phyloP scores from a whole-genome alignment of 2,113 vertebrate genomes.

The Nicator chloris region DNA sequence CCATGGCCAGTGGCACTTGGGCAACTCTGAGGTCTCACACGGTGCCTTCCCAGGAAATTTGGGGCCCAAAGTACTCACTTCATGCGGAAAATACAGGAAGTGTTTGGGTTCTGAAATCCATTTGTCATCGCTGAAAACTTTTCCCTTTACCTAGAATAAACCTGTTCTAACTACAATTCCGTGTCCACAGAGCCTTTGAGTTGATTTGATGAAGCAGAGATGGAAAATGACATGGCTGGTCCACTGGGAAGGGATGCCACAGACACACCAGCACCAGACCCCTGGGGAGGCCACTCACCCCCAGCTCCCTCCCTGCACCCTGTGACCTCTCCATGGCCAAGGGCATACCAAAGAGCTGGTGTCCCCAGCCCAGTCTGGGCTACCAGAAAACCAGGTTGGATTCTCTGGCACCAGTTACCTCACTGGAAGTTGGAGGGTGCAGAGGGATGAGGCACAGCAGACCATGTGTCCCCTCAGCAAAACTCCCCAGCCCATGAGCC shows the following conservation, averaged over 20 bases:
- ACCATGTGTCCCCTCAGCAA: accelerated
- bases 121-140: not conserved
- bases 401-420: not conserved
- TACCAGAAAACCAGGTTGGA: not conserved
- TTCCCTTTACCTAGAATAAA: not conserved
- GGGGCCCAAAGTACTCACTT: not conserved
- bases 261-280: not conserved
- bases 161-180: not conserved
- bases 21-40: not conserved
- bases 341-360: not conserved
- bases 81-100: not conserved
- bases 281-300: not conserved
- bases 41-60: not conserved
- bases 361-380: not conserved
- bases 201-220: not conserved
- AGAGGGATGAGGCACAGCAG: not conserved
- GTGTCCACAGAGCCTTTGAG: not conserved
- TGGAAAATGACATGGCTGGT: not conserved
- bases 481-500: not conserved
- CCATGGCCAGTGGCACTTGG: not conserved
- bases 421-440: not conserved
- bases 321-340: not conserved
- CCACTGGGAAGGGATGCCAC: not conserved
- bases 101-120: not conserved
- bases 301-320: not conserved